Percentiles rank a stretch among this genome's conserved stretches.
Conservation (phyloP, 1,140 invertebrate species). For the Zaprionus nigranus region DNA sequence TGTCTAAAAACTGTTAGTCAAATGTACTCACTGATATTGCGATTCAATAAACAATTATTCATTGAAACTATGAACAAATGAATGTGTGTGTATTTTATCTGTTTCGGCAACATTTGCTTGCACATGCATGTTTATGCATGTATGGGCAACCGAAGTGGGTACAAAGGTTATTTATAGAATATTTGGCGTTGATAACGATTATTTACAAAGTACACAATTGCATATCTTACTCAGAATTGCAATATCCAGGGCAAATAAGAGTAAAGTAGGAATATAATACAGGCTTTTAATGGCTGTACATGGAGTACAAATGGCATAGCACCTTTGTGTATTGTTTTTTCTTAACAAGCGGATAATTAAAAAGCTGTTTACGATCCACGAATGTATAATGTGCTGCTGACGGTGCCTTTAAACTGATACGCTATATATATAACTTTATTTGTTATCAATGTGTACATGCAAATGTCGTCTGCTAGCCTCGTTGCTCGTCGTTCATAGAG, state of each 20-base stretch:
- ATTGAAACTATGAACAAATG: conserved; percentile 52
- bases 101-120: not conserved
- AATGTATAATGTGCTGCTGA: not conserved
- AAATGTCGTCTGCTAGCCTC: not conserved
- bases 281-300: not conserved
- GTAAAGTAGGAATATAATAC: not conserved
- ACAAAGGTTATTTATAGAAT: conserved; percentile 20
- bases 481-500: not conserved
- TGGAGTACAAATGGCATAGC: not conserved
- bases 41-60: conserved; percentile 75
- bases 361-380: conserved; percentile 1
- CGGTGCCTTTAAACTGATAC: not conserved
- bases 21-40: conserved; percentile 80
- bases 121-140: not conserved
- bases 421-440: not conserved
- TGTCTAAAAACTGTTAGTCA: conserved; percentile 70
- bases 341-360: conserved; percentile 8
- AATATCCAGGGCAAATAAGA: conserved; percentile 1
- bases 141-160: conserved; percentile 8
- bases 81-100: not conserved
- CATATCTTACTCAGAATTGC: not conserved
- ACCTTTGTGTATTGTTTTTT: not conserved
- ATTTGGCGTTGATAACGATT: conserved; percentile 22
- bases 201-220: not conserved
- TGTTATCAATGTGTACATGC: not conserved